Conservation (phyloP, 1,140 invertebrate species). For the Oreohelix idahoensis region DNA sequence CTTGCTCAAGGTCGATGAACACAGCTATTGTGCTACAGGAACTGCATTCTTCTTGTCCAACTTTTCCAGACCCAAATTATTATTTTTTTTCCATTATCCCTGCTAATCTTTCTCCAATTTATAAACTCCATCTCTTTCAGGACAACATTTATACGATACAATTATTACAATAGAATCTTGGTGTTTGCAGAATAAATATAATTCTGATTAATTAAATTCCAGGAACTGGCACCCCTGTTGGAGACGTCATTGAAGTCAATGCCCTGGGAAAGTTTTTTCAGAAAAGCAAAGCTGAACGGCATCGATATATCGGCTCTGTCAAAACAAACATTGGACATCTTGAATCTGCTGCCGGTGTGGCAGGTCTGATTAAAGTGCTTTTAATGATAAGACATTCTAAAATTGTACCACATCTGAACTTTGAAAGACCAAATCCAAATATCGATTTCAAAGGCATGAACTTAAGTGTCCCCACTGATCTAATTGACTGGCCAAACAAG, state of each 20-base stretch:
- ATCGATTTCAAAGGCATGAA: conserved; percentile 50
- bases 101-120: no score
- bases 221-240: conserved; percentile 56
- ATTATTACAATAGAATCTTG: no score
- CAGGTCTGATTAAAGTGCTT: conserved; percentile 49
- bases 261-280: conserved; percentile 41
- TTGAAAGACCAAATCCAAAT: conserved; percentile 53
- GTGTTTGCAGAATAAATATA: no score
- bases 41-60: no score
- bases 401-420: conserved; percentile 56
- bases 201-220: background rate
- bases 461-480: conserved; percentile 52
- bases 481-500: conserved; percentile 66
- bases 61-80: no score
- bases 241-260: conserved; percentile 54
- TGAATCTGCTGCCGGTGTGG: conserved; percentile 42
- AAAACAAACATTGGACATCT: conserved; percentile 67
- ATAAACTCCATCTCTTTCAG: no score
- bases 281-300: conserved; percentile 2
- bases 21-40: no score
- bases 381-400: conserved; percentile 61
- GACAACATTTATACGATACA: no score
- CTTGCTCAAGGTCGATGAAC: no score
- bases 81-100: no score
- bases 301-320: conserved; percentile 56